Base-by-base conservation (phyloP, 2,888 invertebrate genomes). In the Melipona beecheii region DNA sequence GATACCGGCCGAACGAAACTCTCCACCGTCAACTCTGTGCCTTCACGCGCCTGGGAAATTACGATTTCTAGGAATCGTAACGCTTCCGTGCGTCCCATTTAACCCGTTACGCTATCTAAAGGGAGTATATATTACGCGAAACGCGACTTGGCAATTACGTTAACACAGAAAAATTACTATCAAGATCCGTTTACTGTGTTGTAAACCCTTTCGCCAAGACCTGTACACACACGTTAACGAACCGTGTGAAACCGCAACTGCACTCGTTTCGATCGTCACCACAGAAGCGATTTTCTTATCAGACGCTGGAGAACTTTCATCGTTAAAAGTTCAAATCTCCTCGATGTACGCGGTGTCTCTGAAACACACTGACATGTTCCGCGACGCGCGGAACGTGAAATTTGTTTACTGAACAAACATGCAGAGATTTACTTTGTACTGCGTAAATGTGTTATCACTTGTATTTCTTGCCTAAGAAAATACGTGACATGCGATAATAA, bases 141-240 rank as follows among this genome's bases (percentile, higher is more conserved):
- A 24, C 15, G 19, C 4, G 3, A n/a, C 11, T 43, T 27, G 31
- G 50, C 27, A 31, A 50, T 77, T 50, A 56, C 6, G 64, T 43
- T 58, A 50, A 62, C 49, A 36, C 24, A 24, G 31, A 76, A 78
- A 43, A 78, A 70, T 78, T 80, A 36, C 19, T 78, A 60, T 31
- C 69, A 24, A 36, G 69, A 78, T 78, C 36, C 27, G 24, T 43
- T 27, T 27, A 24, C 54, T 31, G 74, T 43, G 60, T 15, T 24
- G 31, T 24, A 15, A 11, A 54, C 21, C 21, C 17, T 5, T 65
- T 73, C 27, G 50, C 36, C 13, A 17, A 21, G 66, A 68, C 11
- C 5, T 11, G 5, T 19, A 4, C 19, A 21, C 54, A n/a, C 50
- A 70, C 24, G 5, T 62, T 56, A 73, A 73, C 17, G 64, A 64